Evolutionary conservation across 2,113 vertebrate genomes (phyloP), one percentile per base, ranked within the genome.

Genomic region (Oceanites oceanicus): DNA sequence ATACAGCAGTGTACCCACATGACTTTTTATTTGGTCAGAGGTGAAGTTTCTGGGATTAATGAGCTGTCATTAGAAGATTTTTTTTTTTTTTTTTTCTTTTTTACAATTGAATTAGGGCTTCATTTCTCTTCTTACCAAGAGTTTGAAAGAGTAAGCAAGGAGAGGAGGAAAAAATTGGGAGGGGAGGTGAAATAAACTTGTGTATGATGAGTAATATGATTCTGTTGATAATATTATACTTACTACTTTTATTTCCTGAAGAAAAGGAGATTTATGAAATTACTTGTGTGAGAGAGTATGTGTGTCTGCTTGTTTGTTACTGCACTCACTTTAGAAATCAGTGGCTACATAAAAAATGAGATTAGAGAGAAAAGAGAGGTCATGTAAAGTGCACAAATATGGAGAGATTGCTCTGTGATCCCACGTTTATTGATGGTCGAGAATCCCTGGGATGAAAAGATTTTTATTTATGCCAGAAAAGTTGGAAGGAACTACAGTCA

Each of bases 1-100:
- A 13, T 11, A 8, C 0, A 38, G 19, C 25, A 53, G 56, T 0
- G 0, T 27, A 47, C n/a, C 6, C 18, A 12, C 15, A 15, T 13
- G 16, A 32, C 18, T 29, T 45, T 30, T 9, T n/a, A 7, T 58
- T 52, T 79, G 13, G 26, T 45, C 6, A 20, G 16, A 18, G 47
- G 21, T 30, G 49, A 81, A 36, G 3, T 59, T 71, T 61, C 15
- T 52, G 36, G 27, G 50, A 63, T 70, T 75, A 44, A 36, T 58
- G 44, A 58, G 34, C 50, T 71, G 44, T 36, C 13, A 29, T 13
- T 70, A 34, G 32, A 45, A 30, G 9, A 6, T 15, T 17, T 26
- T 26, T 55, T 18, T 38, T 15, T 17, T 26, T 26, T 55, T 18
- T 38, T 38, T 38, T 38, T 38, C 38, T 76, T 23, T 45, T 68